Base-by-base conservation (phyloP, 2,797 vertebrate genomes). In the Streptopelia turtur region DNA sequence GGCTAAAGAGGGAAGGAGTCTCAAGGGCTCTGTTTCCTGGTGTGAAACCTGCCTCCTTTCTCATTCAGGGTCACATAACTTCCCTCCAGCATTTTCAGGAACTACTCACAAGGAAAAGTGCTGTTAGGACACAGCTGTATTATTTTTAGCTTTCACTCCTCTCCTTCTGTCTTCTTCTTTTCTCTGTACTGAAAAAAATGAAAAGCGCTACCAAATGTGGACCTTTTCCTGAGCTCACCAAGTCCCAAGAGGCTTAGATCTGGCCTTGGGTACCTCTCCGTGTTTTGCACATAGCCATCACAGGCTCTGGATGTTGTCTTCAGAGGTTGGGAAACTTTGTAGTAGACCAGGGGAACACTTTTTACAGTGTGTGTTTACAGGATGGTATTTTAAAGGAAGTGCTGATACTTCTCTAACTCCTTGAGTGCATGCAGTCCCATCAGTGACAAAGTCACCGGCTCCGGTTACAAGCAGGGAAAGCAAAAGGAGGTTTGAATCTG, bases 21-120 rank as follows among this genome's bases (percentile, higher is more conserved):
- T 64, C 52, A 70, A 39, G 75, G 74, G 52, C n/a, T 93, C 27
- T 2, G 1, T 81, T 83, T 75, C 47, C 37, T 57, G 14, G 23
- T 57, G 37, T 85, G 87, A 79, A 89, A n/a, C 45, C 43, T 77
- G 10, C 23, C 25, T 80, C 13, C 43, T 70, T 80, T 85, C 71
- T 89, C n/a, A 15, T 68, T 66, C 79, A 60, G 56, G 52, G 49
- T 89, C 87, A 60, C 35, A 0, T 33, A 76, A 56, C 39, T 74
- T 79, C 57, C 56, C 57, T 80, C 68, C 23, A 61, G 64, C 60
- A 18, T 83, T 90, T 64, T 23, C 49, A 83, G 87, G 57, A 94
- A 31, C 39, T 93, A 76, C 66, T 93, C 88, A 82, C 49, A 85
- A 70, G 75, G 78, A 92, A 94, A 90, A 90, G 49, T 37, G 33